Base-by-base conservation (phyloP, 2,113 vertebrate species). In the Butorides virescens region DNA sequence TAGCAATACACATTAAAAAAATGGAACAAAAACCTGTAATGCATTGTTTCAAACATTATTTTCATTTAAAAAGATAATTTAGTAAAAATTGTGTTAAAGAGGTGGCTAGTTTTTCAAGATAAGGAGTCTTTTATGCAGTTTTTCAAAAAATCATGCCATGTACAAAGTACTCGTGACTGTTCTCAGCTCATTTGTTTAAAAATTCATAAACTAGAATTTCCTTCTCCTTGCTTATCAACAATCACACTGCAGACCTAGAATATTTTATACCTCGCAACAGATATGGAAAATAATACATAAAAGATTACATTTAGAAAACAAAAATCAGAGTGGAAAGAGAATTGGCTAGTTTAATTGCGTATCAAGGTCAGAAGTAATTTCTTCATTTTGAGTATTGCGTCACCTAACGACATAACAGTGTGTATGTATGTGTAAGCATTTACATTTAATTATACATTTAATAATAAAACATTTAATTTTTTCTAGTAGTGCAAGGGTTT, bases 121-220 rank as follows among this genome's bases (percentile, higher is more conserved):
- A 13, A 75, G 19, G 10, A 30, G 11, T 39, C 18, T 76, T 73
- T 44, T 53, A 46, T 56, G 13, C 8, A 49, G 16, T 56, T 92
- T 79, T 80, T 73, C 0, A 52, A 76, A 94, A 94, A 89, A 61
- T 27, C 30, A 21, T n/a, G 19, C 58, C 14, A 32, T 73, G 30
- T 53, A 61, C 25, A 65, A 91, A 80, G 16, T 73, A 15, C 12
- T 77, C 80, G 53, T 68, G 58, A 37, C 58, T 80, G 26, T 73
- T 91, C 67, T 49, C 14, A 52, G 26, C 47, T 88, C 22, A 75
- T 63, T 88, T 86, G 30, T 73, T 96, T 86, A 92, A 96, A 92
- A 94, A 80, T 92, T 95, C 20, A 92, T 96, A 76, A 91, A 65
- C 49, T 23, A 91, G 58, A 88, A n/a, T 70, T 91, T 76, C 36